Evolutionary conservation across 2,888 invertebrate species (phyloP).

Genomic region (Apamea anceps): DNA sequence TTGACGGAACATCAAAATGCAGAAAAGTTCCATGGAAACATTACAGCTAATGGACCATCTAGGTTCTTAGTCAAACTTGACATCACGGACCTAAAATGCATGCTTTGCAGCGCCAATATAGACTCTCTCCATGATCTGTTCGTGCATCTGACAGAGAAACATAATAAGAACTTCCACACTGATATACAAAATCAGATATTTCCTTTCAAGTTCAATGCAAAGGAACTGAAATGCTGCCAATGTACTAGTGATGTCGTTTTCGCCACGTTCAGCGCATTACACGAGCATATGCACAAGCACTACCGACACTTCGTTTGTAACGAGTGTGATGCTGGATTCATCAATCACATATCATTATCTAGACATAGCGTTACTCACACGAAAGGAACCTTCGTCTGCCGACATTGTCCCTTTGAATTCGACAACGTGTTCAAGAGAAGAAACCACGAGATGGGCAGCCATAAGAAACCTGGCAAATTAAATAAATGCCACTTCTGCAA

Average conservation of each 20-base stretch:
- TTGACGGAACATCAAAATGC: conserved; percentile 43
- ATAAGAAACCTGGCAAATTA: conserved; percentile 49
- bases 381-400: conserved; percentile 73
- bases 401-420: conserved; percentile 81
- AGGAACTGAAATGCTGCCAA: conserved; percentile 51
- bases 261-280: conserved; percentile 67
- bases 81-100: conserved; percentile 55
- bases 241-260: conserved; percentile 50
- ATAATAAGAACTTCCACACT: conserved; percentile 53
- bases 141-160: conserved; percentile 54
- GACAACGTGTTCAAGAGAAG: conserved; percentile 79
- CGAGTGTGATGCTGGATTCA: conserved; percentile 76
- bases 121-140: conserved; percentile 48
- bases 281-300: conserved; percentile 77
- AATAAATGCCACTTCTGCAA: conserved; percentile 73
- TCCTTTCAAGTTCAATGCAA: conserved; percentile 63
- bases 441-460: conserved; percentile 80
- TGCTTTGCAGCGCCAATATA: conserved; percentile 55
- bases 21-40: conserved; percentile 38
- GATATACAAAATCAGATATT: conserved; percentile 68
- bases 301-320: conserved; percentile 78
- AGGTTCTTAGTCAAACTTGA: conserved; percentile 47
- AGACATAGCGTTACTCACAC: conserved; percentile 73
- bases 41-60: conserved; percentile 23
- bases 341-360: conserved; percentile 67